A percentile compares a stretch with the other conserved stretches of the same genome.
These are phyloP conservation scores for Osmerus mordax DNA, from an alignment of 2,113 vertebrate species.

Conservation along the genomic window DNA sequence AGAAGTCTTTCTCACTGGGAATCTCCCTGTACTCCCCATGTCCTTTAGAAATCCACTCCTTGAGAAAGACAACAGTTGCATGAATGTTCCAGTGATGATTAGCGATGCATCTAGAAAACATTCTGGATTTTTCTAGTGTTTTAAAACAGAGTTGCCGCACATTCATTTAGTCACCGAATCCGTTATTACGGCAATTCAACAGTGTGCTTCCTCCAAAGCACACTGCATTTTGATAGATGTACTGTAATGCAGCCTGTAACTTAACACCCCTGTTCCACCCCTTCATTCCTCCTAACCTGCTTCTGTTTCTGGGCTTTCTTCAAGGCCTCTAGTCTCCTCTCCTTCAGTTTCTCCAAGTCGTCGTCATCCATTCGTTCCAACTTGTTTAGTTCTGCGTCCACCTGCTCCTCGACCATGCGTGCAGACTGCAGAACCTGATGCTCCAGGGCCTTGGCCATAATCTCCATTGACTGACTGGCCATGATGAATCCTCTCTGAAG, in stretches of 20 bases:
- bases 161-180: not conserved
- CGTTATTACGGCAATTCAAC: too few relatives aligned
- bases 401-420: constrained; percentile 84
- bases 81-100: not conserved
- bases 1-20: constrained; percentile 93
- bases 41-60: constrained; percentile 97
- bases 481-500: constrained; percentile 55
- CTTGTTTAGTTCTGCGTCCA: constrained; percentile 87
- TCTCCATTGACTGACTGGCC: constrained; percentile 80
- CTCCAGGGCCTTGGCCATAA: constrained; percentile 85
- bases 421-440: constrained; percentile 83
- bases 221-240: too few relatives aligned
- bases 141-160: not conserved
- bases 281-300: constrained; percentile 74
- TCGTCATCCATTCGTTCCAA: constrained; percentile 90
- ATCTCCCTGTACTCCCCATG: constrained; percentile 95
- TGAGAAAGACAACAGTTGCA: constrained; percentile 26
- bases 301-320: constrained; percentile 95
- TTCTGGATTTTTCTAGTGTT: not conserved
- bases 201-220: too few relatives aligned
- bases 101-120: not conserved
- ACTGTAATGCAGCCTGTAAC: not conserved
- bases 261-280: constrained; percentile 3
- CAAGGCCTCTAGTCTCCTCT: constrained; percentile 86
- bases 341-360: constrained; percentile 87